phyloP scores from a whole-genome alignment of 2,113 vertebrate genomes.

The Myrmecobius fasciatus region DNA sequence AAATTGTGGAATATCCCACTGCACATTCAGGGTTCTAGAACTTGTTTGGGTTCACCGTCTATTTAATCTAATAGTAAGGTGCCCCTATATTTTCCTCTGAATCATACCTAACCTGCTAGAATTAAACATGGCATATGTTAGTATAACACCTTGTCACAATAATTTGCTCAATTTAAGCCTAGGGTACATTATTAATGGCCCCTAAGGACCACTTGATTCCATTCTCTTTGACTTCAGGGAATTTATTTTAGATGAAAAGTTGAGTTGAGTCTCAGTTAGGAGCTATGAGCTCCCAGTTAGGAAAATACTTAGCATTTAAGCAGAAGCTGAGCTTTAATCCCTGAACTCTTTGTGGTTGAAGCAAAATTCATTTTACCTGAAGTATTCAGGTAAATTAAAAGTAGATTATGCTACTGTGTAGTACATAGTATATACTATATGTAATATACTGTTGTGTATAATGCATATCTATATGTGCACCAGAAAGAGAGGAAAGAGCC shows the following conservation, averaged over 20 bases:
- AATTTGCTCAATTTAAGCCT: neutral
- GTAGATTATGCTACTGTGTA: neutral
- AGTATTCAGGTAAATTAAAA: neutral
- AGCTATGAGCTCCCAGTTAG: neutral
- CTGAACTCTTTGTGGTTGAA: neutral
- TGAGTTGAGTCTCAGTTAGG: neutral
- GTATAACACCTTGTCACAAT: neutral
- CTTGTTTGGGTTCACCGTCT: neutral
- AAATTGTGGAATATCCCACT: neutral
- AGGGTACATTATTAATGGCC: neutral
- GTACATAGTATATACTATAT: no score
- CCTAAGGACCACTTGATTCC: neutral
- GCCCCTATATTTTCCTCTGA: neutral
- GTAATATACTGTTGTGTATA: neutral
- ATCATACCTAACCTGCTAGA: neutral
- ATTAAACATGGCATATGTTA: neutral
- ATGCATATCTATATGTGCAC: neutral
- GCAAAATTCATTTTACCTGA: neutral
- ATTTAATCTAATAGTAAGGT: neutral
- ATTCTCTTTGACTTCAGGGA: neutral
- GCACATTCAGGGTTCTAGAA: neutral
- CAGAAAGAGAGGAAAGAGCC: neutral
- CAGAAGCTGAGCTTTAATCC: neutral
- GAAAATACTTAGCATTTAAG: neutral
- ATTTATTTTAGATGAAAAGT: neutral